These are phyloP conservation scores for Macrotis lagotis DNA, from an alignment of 2,113 vertebrate species.

Conservation along the genomic window DNA sequence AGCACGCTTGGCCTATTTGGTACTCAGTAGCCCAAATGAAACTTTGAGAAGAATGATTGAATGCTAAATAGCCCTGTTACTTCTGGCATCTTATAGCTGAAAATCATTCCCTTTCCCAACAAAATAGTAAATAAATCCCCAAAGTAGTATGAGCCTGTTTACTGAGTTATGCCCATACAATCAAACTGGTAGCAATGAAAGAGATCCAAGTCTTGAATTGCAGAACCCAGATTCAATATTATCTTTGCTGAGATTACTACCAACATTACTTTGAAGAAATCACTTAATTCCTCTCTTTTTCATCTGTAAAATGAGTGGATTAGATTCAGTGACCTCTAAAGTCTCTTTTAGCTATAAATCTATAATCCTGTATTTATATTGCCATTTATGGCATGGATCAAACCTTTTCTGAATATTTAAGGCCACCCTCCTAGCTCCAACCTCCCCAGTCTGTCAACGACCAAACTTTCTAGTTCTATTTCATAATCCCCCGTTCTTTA, in stretches of 20 bases:
- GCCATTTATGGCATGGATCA: background rate
- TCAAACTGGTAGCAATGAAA: background rate
- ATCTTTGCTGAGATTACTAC: background rate
- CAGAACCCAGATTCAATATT: background rate
- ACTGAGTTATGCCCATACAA: background rate
- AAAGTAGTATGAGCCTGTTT: conserved; percentile 8
- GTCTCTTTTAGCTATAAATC: background rate
- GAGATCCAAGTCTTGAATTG: background rate
- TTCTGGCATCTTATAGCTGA: background rate
- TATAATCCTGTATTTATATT: background rate
- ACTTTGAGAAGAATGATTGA: conserved; percentile 38
- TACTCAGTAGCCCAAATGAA: conserved; percentile 49
- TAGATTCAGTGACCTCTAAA: background rate
- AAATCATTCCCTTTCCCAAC: conserved; percentile 39
- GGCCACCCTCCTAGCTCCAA: no score
- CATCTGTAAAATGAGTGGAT: background rate
- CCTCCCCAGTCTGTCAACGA: background rate
- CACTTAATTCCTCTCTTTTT: background rate
- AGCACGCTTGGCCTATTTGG: conserved; percentile 61
- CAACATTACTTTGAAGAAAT: background rate
- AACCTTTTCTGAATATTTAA: background rate
- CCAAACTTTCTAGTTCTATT: background rate
- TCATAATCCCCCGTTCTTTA: background rate
- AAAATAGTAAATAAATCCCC: conserved; percentile 54
- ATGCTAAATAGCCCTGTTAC: conserved; percentile 35